Evolutionary conservation across 2,888 invertebrate species (phyloP), one percentile per base, ranked within the genome.

Genomic region (Ormia ochracea): DNA sequence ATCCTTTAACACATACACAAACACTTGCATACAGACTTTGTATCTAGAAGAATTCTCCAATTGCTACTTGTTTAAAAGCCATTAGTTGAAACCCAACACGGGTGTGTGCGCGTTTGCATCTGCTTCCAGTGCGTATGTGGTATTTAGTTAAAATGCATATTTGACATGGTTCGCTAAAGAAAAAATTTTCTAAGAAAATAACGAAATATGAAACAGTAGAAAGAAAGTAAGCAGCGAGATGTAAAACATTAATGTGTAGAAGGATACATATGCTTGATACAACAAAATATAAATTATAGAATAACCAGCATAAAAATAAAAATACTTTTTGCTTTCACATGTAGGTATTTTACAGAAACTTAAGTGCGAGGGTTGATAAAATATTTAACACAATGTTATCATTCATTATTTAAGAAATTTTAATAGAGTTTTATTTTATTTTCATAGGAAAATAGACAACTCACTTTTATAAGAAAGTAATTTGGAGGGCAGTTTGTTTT

Each of bases 121-220:
- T 19, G 26, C 26, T 36, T 12, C 12, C 12, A 36, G 7, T 36
- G 26, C 38, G n/a, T 63, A 10, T 28, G 9, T 14, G 21, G 31
- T 26, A 38, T 38, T 69, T 19, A 65, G 73, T 63, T 73, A n/a
- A 58, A 78, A 65, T 63, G 41, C 78, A 78, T 58, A 66, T 72
- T 66, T 72, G 78, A 54, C 61, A 74, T 74, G 73, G 50, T 45
- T 50, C 50, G 68, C 56, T 73, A 28, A 58, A 63, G 63, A 63
- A 58, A 59, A 52, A 19, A 43, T 19, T 2, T 38, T 28, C 23
- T 26, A 36, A 50, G 19, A 38, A 21, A 48, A 48, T 4, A 14
- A 48, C 23, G 61, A 19, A 52, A 69, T 33, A 10, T 12, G 14
- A 48, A 48, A 63, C 3, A 10, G 2, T 21, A 58, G 26, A 48